Evolutionary conservation across 1,140 invertebrate genomes (phyloP).

Genomic region (Lamellibrachia luymesi): DNA sequence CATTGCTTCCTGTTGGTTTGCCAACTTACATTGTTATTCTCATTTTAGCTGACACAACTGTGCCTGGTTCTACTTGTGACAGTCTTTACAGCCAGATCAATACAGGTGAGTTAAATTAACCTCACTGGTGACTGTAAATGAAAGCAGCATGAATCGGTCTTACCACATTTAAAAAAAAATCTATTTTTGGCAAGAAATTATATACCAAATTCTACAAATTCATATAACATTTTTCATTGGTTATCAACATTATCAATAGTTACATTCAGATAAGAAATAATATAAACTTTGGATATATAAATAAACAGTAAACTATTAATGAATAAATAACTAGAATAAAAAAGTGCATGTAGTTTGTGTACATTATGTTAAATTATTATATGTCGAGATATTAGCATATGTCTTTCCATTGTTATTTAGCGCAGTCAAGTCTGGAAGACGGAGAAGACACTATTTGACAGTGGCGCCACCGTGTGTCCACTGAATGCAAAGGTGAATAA

Average conservation of each 20-base stretch:
- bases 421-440: conserved; percentile 64
- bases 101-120: neutral
- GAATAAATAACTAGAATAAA: too few relatives aligned
- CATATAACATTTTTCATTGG: too few relatives aligned
- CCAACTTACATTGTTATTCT: neutral
- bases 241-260: too few relatives aligned
- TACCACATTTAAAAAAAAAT: too few relatives aligned
- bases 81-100: neutral
- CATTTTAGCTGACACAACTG: neutral
- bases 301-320: too few relatives aligned
- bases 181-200: too few relatives aligned
- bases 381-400: neutral
- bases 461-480: conserved; percentile 55
- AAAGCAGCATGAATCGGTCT: too few relatives aligned
- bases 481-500: conserved; percentile 76
- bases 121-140: neutral
- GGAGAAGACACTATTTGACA: conserved; percentile 57
- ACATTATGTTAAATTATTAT: neutral
- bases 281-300: too few relatives aligned
- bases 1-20: neutral
- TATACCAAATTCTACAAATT: too few relatives aligned
- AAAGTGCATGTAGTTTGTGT: too few relatives aligned
- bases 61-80: neutral
- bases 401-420: neutral
- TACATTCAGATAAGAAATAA: too few relatives aligned